Evolutionary conservation across 2,797 vertebrate species (phyloP).

Genomic region (Gymnothorax reevesii): DNA sequence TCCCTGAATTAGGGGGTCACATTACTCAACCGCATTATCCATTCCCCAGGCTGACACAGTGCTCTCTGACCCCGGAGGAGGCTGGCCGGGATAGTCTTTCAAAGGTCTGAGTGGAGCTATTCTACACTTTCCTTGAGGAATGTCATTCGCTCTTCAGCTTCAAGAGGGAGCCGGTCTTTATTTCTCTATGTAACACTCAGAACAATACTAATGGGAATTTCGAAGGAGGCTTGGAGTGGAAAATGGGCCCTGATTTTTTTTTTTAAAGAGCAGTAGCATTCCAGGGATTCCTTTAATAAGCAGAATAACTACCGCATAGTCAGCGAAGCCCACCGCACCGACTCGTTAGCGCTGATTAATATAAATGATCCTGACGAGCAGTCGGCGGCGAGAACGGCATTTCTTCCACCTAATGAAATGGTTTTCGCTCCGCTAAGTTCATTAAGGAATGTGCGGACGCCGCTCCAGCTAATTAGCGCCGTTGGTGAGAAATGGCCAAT

Average conservation of each 20-base stretch:
- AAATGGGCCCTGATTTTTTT: slow-evolving; percentile 36
- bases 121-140: slow-evolving; percentile 53
- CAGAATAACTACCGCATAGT: slow-evolving; percentile 41
- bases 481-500: slow-evolving; percentile 24
- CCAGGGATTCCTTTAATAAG: slow-evolving; percentile 45
- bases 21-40: slow-evolving; percentile 28
- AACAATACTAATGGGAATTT: slow-evolving; percentile 59
- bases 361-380: slow-evolving; percentile 25
- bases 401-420: slow-evolving; percentile 20
- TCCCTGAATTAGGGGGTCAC: slow-evolving; percentile 53
- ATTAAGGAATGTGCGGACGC: slow-evolving; percentile 22
- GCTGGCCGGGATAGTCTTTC: slow-evolving; percentile 59
- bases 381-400: slow-evolving; percentile 4
- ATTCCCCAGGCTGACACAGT: slow-evolving; percentile 38
- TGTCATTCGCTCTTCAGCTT: slow-evolving; percentile 63
- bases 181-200: slow-evolving; percentile 49
- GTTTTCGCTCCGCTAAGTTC: background rate
- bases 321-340: slow-evolving; percentile 27
- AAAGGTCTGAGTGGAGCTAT: slow-evolving; percentile 57
- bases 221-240: slow-evolving; percentile 63
- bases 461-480: slow-evolving; percentile 21
- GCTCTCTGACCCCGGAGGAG: slow-evolving; percentile 50
- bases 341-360: slow-evolving; percentile 30
- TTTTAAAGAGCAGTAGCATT: slow-evolving; percentile 41
- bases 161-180: slow-evolving; percentile 43